Evolutionary conservation across 2,888 invertebrate genomes (phyloP), one percentile per base, ranked within the genome.

Genomic region (Calameuta filiformis): DNA sequence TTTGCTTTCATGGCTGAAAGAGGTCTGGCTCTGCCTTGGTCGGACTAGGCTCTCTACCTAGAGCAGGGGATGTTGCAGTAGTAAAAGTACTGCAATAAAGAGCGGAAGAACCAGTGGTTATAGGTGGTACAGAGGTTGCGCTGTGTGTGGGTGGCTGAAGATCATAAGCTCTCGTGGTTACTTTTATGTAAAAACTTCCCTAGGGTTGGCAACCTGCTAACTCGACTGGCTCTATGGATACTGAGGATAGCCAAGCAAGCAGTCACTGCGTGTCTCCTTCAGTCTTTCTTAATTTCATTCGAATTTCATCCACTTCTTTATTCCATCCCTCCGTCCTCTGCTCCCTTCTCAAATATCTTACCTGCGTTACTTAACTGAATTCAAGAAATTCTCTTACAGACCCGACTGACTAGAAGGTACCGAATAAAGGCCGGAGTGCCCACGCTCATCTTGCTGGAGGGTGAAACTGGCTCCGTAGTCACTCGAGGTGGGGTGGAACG

Each of bases 371-470:
- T 33, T 34, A 30, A 33, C 34, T 71, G 34, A 30, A 33, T 71
- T 71, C 34, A 23, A 71, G 56, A 56, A 56, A 56, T 56, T 81
- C 85, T 80, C 79, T 92, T 92, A 12, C 94, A 97, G 97, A 94
- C 95, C 33, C 94, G 95, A 76, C 92, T 97, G 75, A 95, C 95
- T 31, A 94, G 96, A 85, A 95, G 95, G 89, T 96, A 95, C 92
- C 94, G 95, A 88, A 95, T 96, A 83, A 95, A 95, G 85, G 94
- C 94, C 0, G 96, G 96, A 6, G 95, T 96, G 68, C 96, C 96
- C 0, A 95, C 95, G 15, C 92, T 97, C 84, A 95, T 97, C 76
- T 92, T 97, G 80, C 87, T 96, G 82, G 94, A 95, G 85, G 93
- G 92, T 35, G 91, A 92, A 76, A 94, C 95, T 31, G 96, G 96